A percentile compares a stretch with the other conserved stretches of the same genome.
phyloP scores from a whole-genome alignment of 2,113 vertebrate species.

The Leiothrix lutea region DNA sequence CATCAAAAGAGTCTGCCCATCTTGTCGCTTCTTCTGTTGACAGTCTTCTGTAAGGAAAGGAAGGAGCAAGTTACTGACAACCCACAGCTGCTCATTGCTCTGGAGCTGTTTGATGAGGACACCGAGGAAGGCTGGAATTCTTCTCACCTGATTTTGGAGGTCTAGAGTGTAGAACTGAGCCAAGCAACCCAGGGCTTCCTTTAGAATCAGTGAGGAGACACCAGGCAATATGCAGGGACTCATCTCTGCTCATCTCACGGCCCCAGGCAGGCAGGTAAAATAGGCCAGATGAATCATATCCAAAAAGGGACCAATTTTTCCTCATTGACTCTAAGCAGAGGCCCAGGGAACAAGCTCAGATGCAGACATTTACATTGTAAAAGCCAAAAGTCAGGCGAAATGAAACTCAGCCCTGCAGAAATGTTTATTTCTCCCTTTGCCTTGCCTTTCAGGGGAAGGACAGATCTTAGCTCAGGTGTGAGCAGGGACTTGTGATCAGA shows the following conservation, averaged over 20 bases:
- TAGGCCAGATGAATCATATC: not conserved
- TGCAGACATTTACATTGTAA: not conserved
- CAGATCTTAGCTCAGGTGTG: not conserved
- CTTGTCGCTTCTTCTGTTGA: constrained; percentile 81
- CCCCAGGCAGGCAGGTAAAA: not conserved
- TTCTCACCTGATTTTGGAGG: not conserved
- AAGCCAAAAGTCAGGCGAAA: not conserved
- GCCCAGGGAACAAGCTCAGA: not conserved
- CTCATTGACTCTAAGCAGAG: not conserved
- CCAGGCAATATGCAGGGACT: not conserved
- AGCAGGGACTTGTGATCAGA: not conserved
- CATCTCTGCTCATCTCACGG: not conserved
- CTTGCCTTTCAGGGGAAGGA: not conserved
- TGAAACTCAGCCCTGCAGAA: not conserved
- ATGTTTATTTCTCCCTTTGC: not conserved
- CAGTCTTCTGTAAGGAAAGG: constrained; percentile 70
- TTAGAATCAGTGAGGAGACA: not conserved
- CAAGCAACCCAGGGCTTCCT: not conserved
- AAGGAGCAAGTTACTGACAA: not conserved
- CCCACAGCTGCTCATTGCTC: not conserved
- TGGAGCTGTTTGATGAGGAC: not conserved
- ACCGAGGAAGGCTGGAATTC: not conserved
- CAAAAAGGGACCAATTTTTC: not conserved
- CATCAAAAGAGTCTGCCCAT: constrained; percentile 83
- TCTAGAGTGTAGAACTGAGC: not conserved